Evolutionary conservation across 1,140 invertebrate species (phyloP).

Genomic region (Atta cephalotes): DNA sequence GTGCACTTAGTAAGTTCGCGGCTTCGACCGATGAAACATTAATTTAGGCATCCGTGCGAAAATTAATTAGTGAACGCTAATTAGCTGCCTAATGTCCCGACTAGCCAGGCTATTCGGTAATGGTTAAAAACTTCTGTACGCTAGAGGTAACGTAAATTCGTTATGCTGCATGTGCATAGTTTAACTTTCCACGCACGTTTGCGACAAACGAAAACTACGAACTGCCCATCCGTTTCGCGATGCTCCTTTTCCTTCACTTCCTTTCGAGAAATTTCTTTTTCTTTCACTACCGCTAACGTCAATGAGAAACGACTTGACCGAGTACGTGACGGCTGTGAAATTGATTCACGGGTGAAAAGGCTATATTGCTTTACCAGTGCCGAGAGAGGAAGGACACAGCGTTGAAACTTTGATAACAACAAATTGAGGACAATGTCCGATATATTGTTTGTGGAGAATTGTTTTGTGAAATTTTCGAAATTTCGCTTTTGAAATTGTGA

Average conservation of each 20-base stretch:
- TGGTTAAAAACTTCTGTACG: slow-evolving; percentile 40
- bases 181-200: slow-evolving; percentile 61
- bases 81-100: slow-evolving; percentile 58
- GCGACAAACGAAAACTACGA: slow-evolving; percentile 57
- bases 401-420: slow-evolving; percentile 21
- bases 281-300: slow-evolving; percentile 37
- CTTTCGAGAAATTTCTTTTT: slow-evolving; percentile 47
- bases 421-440: neutral
- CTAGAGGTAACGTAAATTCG: slow-evolving; percentile 44
- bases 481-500: neutral
- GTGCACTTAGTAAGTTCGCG: neutral
- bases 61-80: slow-evolving; percentile 63
- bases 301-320: slow-evolving; percentile 46
- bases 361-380: slow-evolving; percentile 52
- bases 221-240: slow-evolving; percentile 34
- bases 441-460: slow-evolving; percentile 14
- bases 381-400: slow-evolving; percentile 6
- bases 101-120: slow-evolving; percentile 49
- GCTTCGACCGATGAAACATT: slow-evolving; percentile 38
- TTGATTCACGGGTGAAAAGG: slow-evolving; percentile 60
- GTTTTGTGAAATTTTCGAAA: slow-evolving; percentile 40
- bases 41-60: slow-evolving; percentile 39
- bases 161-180: slow-evolving; percentile 47
- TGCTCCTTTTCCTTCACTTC: neutral
- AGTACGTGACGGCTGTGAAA: slow-evolving; percentile 55